These are phyloP conservation scores for Penaeus chinensis DNA, from an alignment of 1,140 invertebrate species.

Conservation along the genomic window DNA sequence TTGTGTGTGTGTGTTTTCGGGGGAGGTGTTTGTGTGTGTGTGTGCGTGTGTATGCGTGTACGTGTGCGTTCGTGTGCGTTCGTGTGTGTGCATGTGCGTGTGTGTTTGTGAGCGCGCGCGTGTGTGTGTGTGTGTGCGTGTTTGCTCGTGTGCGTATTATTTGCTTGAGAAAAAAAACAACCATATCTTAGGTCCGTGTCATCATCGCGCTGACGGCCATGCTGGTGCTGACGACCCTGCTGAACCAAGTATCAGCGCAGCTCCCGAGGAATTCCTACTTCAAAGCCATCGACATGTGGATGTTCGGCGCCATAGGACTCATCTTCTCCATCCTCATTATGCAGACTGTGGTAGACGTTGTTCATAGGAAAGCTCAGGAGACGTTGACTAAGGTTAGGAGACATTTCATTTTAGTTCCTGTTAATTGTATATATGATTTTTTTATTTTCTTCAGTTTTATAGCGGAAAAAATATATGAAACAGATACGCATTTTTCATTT, in stretches of 20 bases:
- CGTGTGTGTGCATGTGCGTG: no score
- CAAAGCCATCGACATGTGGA: constrained; percentile 52
- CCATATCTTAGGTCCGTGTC: constrained; percentile 15
- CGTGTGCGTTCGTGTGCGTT: no score
- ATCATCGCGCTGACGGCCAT: constrained; percentile 39
- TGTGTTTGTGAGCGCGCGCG: no score
- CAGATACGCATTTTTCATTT: no score
- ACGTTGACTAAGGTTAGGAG: neutral
- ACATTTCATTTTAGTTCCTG: neutral
- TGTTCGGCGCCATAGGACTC: constrained; percentile 33
- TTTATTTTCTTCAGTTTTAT: no score
- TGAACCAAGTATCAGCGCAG: constrained; percentile 31
- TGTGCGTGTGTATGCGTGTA: no score
- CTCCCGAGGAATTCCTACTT: constrained; percentile 51
- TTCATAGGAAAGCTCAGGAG: neutral
- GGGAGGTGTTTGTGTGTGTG: no score
- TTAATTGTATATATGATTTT: neutral
- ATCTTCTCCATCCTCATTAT: constrained; percentile 43
- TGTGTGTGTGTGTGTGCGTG: no score
- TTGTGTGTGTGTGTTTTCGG: no score
- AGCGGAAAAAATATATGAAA: no score
- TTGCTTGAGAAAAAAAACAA: no score
- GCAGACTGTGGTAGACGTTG: constrained; percentile 33
- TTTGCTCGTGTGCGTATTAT: no score
- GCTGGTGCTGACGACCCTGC: constrained; percentile 54